These are phyloP conservation scores for Orbicella faveolata DNA, from an alignment of 64 coral and sea anemone species.

Conservation along the genomic window DNA sequence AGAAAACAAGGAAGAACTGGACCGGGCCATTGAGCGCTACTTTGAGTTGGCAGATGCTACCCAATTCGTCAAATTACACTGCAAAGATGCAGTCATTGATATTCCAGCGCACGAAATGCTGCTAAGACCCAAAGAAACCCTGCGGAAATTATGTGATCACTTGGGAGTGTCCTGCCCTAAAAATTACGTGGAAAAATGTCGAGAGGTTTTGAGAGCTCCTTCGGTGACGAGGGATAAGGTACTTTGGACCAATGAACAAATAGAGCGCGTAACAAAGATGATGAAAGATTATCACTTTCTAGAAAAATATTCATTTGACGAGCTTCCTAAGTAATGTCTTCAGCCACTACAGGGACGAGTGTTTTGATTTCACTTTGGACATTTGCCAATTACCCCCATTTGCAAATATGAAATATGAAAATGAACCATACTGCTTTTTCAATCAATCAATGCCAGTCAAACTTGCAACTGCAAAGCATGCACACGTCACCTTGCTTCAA, in stretches of 20 bases:
- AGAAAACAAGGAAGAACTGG: too few species aligned
- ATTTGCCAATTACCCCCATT: too few species aligned
- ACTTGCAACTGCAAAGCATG: too few species aligned
- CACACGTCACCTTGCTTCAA: too few species aligned
- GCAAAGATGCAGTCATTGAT: neutral
- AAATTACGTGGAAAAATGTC: constrained; percentile 2
- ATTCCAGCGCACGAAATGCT: constrained; percentile 15
- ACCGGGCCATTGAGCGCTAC: neutral
- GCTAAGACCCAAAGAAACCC: constrained; percentile 10
- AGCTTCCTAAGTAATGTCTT: neutral
- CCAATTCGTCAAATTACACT: neutral
- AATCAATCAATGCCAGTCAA: too few species aligned
- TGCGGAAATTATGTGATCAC: constrained; percentile 18
- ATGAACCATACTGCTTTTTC: too few species aligned
- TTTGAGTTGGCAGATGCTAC: neutral
- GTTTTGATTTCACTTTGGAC: too few species aligned
- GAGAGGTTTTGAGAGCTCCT: neutral
- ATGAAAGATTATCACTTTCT: neutral
- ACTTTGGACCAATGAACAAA: constrained; percentile 22
- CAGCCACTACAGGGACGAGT: too few species aligned
- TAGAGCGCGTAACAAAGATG: neutral
- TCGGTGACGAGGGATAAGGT: constrained; percentile 9
- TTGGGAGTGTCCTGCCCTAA: constrained; percentile 27
- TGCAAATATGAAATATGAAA: too few species aligned
- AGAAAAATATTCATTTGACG: constrained; percentile 2